Conservation (phyloP, 1,140 invertebrate genomes). For the Euglossa dilemma region DNA sequence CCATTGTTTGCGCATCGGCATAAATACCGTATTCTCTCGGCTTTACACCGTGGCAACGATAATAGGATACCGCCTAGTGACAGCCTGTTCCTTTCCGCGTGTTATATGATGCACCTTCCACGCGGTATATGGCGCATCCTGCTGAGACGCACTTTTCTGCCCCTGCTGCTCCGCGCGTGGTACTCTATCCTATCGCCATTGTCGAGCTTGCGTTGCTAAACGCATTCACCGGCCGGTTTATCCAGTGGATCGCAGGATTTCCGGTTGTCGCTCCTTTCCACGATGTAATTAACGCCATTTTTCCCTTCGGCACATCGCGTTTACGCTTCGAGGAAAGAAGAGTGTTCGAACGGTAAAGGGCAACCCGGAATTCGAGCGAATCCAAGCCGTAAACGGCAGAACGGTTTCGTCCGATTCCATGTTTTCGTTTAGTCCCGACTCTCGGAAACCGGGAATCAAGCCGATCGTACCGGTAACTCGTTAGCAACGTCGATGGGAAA, state of each 20-base stretch:
- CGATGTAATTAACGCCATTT: slow-evolving; percentile 29
- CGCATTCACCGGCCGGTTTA: slow-evolving; percentile 26
- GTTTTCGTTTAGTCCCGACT: too few species aligned
- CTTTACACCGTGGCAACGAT: slow-evolving; percentile 39
- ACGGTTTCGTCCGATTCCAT: too few species aligned
- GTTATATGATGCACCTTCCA: slow-evolving; percentile 48
- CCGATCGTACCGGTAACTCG: background rate
- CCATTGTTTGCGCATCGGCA: slow-evolving; percentile 52
- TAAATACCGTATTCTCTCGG: slow-evolving; percentile 52
- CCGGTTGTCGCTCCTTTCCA: slow-evolving; percentile 11
- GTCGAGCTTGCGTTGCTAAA: slow-evolving; percentile 47
- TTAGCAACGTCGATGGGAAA: too few species aligned
- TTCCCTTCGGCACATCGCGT: background rate
- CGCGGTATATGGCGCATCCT: slow-evolving; percentile 47
- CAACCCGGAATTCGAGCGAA: background rate
- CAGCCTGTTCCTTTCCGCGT: slow-evolving; percentile 45
- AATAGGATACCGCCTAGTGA: slow-evolving; percentile 53
- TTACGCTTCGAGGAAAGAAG: background rate
- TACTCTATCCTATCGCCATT: background rate
- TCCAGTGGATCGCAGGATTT: slow-evolving; percentile 29
- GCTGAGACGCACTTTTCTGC: slow-evolving; percentile 41
- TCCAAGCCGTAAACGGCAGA: background rate
- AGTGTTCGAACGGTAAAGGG: background rate
- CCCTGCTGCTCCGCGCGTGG: background rate
- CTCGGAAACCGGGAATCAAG: background rate